These are phyloP conservation scores for Thelaira solivaga DNA, from an alignment of 2,888 invertebrate species.

Conservation along the genomic window DNA sequence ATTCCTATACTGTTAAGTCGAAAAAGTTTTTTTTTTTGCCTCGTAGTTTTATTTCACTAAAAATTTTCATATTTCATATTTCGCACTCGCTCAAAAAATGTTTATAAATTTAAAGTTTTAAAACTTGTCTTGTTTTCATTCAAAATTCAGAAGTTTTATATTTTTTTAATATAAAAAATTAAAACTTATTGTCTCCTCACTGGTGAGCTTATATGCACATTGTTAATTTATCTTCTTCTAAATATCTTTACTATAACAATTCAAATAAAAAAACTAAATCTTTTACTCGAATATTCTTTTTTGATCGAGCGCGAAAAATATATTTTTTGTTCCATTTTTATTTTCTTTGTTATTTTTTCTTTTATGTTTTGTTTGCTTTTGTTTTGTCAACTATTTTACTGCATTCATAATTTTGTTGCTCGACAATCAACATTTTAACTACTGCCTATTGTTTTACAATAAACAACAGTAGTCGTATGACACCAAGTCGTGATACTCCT, in stretches of 20 bases:
- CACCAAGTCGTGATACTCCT: constrained; percentile 89
- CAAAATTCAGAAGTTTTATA: too few relatives aligned
- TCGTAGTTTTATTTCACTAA: too few relatives aligned
- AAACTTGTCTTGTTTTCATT: too few relatives aligned
- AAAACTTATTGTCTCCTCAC: too few relatives aligned
- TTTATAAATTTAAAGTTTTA: too few relatives aligned
- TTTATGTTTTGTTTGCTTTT: constrained; percentile 68
- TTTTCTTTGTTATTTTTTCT: constrained; percentile 51
- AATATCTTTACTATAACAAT: too few relatives aligned
- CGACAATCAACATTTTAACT: constrained; percentile 36
- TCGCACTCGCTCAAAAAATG: too few relatives aligned
- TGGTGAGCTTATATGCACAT: too few relatives aligned
- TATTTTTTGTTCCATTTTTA: constrained; percentile 39
- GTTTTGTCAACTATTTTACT: constrained; percentile 68
- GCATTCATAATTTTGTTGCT: constrained; percentile 59
- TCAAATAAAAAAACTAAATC: too few relatives aligned
- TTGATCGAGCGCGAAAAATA: background rate
- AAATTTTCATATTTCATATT: too few relatives aligned
- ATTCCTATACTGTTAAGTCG: background rate
- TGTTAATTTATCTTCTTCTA: too few relatives aligned
- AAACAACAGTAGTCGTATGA: constrained; percentile 84
- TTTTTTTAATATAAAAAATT: too few relatives aligned
- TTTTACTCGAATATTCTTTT: background rate
- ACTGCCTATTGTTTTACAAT: constrained; percentile 50
- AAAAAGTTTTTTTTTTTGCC: background rate